Evolutionary conservation across 2,888 invertebrate genomes (phyloP).

Genomic region (Epinotia bilunana): DNA sequence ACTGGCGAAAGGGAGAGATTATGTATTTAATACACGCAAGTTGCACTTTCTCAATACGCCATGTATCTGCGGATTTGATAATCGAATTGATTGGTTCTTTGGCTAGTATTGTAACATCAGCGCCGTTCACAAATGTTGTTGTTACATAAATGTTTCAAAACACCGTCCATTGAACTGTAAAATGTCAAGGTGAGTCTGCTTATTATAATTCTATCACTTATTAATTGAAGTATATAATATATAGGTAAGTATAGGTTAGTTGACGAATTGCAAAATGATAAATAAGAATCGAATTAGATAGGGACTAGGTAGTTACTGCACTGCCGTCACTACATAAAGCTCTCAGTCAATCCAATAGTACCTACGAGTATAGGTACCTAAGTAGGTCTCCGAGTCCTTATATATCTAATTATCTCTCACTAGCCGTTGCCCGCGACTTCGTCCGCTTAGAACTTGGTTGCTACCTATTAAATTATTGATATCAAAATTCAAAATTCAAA

Average conservation of each 20-base stretch:
- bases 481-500: too few relatives aligned
- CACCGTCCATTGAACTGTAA: constrained; percentile 17
- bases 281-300: background rate
- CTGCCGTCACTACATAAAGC: too few relatives aligned
- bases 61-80: constrained; percentile 25
- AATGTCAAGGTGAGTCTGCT: constrained; percentile 39
- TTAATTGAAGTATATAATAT: background rate
- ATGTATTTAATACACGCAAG: background rate
- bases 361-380: too few relatives aligned
- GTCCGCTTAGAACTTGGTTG: too few relatives aligned
- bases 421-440: too few relatives aligned
- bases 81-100: constrained; percentile 34
- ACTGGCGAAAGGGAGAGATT: too few relatives aligned
- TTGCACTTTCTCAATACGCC: constrained; percentile 14
- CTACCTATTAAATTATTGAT: too few relatives aligned
- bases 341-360: too few relatives aligned
- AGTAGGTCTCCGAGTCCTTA: too few relatives aligned
- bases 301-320: too few relatives aligned
- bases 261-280: background rate
- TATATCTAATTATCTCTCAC: too few relatives aligned
- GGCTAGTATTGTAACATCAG: constrained; percentile 32
- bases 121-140: background rate
- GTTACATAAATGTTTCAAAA: constrained; percentile 41
- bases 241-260: background rate
- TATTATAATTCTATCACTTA: constrained; percentile 11